A percentile compares a stretch with the other conserved stretches of the same genome.
Evolutionary conservation across 2,113 vertebrate genomes (phyloP).

Genomic region (Xiphophorus maculatus): DNA sequence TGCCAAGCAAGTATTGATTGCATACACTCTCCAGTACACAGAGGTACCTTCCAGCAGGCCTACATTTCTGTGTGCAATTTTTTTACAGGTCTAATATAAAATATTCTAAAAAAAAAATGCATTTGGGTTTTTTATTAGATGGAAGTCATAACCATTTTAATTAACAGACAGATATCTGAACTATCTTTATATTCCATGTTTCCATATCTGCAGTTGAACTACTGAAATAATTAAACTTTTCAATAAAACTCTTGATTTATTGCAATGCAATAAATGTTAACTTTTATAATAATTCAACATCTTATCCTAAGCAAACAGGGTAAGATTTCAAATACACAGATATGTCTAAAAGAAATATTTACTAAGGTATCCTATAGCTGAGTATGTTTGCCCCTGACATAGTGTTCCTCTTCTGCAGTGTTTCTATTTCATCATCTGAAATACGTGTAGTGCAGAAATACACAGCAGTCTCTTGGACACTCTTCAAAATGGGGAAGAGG

Average conservation of each 20-base stretch:
- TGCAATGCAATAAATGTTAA: not conserved
- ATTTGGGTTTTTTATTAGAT: too few species aligned
- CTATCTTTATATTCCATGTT: not conserved
- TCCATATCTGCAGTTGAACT: not conserved
- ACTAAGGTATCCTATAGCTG: not conserved
- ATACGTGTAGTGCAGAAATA: not conserved
- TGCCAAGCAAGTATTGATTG: not conserved
- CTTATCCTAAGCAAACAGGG: not conserved
- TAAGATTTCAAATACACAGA: not conserved
- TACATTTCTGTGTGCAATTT: not conserved
- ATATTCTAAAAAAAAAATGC: too few species aligned
- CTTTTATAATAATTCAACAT: not conserved
- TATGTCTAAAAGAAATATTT: not conserved
- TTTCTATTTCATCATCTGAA: not conserved
- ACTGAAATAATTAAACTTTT: not conserved
- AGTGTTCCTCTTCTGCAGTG: not conserved
- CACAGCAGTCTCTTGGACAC: not conserved
- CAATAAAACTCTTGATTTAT: not conserved
- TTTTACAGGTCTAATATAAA: not conserved
- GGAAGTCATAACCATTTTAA: too few species aligned
- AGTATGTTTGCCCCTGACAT: not conserved
- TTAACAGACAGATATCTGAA: too few species aligned
- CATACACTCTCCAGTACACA: not conserved
- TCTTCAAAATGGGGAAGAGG: not conserved
- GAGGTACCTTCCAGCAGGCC: too few species aligned